Conservation (phyloP, 2,113 vertebrate genomes). For the Parus major region DNA sequence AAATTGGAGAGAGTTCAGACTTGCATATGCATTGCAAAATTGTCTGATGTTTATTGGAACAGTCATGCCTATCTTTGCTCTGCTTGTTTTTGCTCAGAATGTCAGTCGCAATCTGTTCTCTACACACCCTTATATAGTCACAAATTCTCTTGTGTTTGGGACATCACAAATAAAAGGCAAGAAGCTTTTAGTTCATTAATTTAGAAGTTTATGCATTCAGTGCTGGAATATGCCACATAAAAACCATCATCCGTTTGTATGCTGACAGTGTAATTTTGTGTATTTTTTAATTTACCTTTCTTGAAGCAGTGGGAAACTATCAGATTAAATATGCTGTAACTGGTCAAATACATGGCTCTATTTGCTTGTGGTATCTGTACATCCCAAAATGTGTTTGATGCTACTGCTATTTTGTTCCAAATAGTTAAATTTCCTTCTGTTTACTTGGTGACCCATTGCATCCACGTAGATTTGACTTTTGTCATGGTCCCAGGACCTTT, state of each 20-base stretch:
- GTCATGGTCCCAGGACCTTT: not conserved
- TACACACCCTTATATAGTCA: constrained; percentile 52
- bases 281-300: not conserved
- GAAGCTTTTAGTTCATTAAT: not conserved
- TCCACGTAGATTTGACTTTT: not conserved
- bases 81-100: constrained; percentile 38
- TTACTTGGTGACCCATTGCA: not conserved
- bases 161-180: constrained; percentile 3
- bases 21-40: not conserved
- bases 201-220: not conserved
- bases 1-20: constrained; percentile 15
- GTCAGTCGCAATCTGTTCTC: constrained; percentile 4
- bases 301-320: not conserved
- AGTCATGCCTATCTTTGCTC: constrained; percentile 19
- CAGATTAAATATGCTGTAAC: not conserved
- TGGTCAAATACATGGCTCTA: not conserved
- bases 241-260: not conserved
- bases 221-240: not conserved
- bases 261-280: not conserved
- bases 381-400: not conserved
- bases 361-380: not conserved
- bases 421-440: not conserved
- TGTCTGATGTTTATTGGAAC: constrained; percentile 27
- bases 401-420: not conserved
- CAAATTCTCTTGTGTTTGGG: not conserved